Conservation (phyloP, 2,888 invertebrate species). For the Callyntrura sp. region DNA sequence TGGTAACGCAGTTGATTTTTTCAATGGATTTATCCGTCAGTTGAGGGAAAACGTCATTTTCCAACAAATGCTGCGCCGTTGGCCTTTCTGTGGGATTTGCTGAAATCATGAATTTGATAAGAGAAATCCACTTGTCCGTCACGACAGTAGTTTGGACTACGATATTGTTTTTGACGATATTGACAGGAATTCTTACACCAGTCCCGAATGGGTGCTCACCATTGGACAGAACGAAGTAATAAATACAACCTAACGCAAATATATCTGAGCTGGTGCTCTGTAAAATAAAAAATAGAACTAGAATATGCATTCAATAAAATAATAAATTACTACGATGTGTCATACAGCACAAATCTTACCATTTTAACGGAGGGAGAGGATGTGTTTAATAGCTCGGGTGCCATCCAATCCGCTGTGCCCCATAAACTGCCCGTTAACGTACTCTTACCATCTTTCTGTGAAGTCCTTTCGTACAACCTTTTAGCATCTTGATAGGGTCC, state of each 20-base stretch:
- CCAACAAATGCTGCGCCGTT: no score
- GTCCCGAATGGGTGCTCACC: constrained; percentile 26
- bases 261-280: background rate
- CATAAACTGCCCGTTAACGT: no score
- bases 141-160: background rate
- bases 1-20: no score
- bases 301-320: background rate
- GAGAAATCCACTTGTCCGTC: background rate
- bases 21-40: no score
- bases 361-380: no score
- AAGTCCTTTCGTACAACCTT: background rate
- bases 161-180: background rate
- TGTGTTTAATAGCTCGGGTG: background rate
- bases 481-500: background rate
- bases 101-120: background rate
- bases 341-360: background rate
- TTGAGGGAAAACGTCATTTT: no score
- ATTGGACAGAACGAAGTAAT: background rate
- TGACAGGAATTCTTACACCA: background rate
- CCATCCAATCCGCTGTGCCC: background rate
- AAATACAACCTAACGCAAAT: constrained; percentile 46
- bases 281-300: background rate
- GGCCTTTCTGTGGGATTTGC: background rate
- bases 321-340: background rate
- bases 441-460: background rate